Base-by-base conservation (phyloP, 1,140 invertebrate species). In the Drosophila carrolli region DNA sequence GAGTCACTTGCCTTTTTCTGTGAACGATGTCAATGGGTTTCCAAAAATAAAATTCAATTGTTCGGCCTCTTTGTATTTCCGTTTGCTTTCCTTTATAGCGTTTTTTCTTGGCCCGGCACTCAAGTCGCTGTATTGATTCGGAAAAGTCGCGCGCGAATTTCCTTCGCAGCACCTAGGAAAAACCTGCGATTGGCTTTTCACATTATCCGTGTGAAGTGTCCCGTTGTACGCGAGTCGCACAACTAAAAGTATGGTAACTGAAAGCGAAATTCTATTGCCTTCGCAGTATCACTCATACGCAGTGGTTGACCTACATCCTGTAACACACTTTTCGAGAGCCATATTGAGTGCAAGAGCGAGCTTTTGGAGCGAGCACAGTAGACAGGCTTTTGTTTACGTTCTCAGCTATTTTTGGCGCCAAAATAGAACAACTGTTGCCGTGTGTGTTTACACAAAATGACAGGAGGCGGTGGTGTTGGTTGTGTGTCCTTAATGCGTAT, bases 341-440 rank as follows among this genome's bases (percentile, higher is more conserved):
- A 56, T 48, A 62, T 60, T 59, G 76, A 57, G 56, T 29, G 55
- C 0, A 40, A 38, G 81, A 80, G 73, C 16, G 76, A 60, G 56
- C 71, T 74, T 67, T 75, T 9, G 27, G 10, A 6, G 19, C 9
- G 29, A 70, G 55, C 16, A 38, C 2, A 32, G 29, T 32, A 32
- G 29, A 32, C 29, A 32, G 29, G 29, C n/a, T 27, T 37, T 71
- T 89, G 80, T 86, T 88, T 86, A 88, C 66, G 47, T 88, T 79
- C 62, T 55, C 53, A 43, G 83, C 84, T 86, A 88, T 88, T 88
- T 89, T 88, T 84, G 83, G 83, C 83, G 83, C 84, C 83, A 88
- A 88, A 89, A 59, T 71, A 56, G 63, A 83, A 83, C 83, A 86
- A 86, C 83, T 86, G 83, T 86, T 86, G 83, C 83, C 65, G 78